Percentiles rank a stretch among this genome's conserved stretches.
Conservation (phyloP, 2,888 invertebrate genomes). For the Agrochola litura region DNA sequence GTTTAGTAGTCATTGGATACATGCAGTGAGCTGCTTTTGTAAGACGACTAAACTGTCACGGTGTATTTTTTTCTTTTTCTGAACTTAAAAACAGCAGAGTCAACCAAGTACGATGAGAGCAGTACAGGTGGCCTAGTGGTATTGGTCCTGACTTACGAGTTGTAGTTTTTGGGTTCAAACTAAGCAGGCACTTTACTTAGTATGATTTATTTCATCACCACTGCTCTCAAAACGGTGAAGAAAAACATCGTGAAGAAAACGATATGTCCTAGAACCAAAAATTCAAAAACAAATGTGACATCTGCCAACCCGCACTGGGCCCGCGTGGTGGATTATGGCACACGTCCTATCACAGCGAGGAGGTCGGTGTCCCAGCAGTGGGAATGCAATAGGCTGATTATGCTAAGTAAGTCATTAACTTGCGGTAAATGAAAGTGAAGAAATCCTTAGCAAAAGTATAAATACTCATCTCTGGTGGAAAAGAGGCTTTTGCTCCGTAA, state of each 20-base stretch:
- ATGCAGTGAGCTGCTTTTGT: too few species aligned
- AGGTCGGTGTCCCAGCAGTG: neutral
- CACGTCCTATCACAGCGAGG: neutral
- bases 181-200: neutral
- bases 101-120: too few species aligned
- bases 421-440: neutral
- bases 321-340: neutral
- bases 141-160: neutral
- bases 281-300: neutral
- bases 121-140: neutral
- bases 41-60: too few species aligned
- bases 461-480: neutral
- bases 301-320: neutral
- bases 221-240: neutral
- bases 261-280: neutral
- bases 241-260: neutral
- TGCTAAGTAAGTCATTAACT: neutral
- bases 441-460: neutral
- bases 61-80: too few species aligned
- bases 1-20: too few species aligned
- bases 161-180: neutral
- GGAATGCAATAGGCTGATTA: neutral
- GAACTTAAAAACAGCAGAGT: too few species aligned
- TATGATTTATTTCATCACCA: neutral
- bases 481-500: neutral